Base-by-base conservation (phyloP, 2,888 invertebrate genomes). In the Cordylochernes scorpioides region DNA sequence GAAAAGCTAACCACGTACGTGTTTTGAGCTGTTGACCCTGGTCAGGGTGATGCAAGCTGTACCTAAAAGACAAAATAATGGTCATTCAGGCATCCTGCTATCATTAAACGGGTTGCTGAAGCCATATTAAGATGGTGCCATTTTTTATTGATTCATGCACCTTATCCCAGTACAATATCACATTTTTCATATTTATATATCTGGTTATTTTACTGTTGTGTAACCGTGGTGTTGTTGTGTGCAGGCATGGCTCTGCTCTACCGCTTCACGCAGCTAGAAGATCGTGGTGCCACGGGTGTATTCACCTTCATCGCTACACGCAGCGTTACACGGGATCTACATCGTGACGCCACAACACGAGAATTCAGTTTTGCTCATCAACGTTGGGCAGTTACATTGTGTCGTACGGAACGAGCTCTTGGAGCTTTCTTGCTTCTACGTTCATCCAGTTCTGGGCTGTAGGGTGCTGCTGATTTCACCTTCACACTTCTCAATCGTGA, bases 261-360 rank as follows among this genome's bases (percentile, higher is more conserved):
- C 58, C 67, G 74, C 51, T 71, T 73, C 56, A 69, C 71, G 53
- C 70, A 70, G 58, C 64, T 74, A 41, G 68, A 71, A 47, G 74
- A 74, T 61, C 65, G 71, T 52, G 67, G 66, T 53, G 68, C 72
- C 60, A 71, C 72, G 6, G 41, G 42, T 19, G 69, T 74, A 45
- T 75, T 74, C 59, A 73, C 73, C 35, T 75, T 75, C 56, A 67
- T 72, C 46, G 68, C 74, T 43, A 74, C 74, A 36, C 64, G 67
- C 45, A 69, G 68, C 34, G 68, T 72, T 40, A 67, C 71, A 26
- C 60, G 71, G 33, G 72, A 74, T 53, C 64, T 69, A 26, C 69
- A 71, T 49, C 65, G 71, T 34, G 73, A 74, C 54, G 68, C 72
- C 46, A 71, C 70, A 38, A 70, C 71, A 43, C 72, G 72, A 53